Evolutionary conservation across 1,140 invertebrate genomes (phyloP).

Genomic region (Plutomurus gul): DNA sequence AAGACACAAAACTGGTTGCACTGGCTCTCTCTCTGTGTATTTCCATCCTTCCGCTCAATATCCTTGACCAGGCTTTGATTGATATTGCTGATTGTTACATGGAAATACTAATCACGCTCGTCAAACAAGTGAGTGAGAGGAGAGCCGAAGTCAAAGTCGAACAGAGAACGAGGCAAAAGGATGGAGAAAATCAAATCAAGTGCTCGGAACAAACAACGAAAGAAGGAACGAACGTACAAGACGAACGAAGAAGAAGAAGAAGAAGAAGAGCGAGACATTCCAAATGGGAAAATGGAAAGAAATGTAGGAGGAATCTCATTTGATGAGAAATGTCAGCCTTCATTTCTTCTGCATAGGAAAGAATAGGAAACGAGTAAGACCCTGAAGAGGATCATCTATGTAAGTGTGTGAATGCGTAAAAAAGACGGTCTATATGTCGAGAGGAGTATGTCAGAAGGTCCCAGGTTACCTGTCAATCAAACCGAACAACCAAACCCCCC

Average conservation of each 20-base stretch:
- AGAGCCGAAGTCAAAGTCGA: background rate
- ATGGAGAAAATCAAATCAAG: conserved; percentile 10
- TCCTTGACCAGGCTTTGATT: conserved; percentile 2
- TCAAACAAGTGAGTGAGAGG: conserved; percentile 19
- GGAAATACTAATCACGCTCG: background rate
- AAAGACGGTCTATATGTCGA: conserved; percentile 44
- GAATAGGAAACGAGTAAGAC: background rate
- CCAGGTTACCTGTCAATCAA: conserved; percentile 54
- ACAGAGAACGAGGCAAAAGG: background rate
- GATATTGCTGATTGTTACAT: conserved; percentile 31
- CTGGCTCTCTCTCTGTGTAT: background rate
- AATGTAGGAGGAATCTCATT: conserved; percentile 44
- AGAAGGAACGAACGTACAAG: no score
- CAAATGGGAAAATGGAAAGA: conserved; percentile 14
- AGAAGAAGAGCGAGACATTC: background rate
- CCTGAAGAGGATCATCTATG: background rate
- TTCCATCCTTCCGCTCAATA: conserved; percentile 22
- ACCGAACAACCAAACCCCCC: conserved; percentile 42
- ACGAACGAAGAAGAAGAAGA: no score
- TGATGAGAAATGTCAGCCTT: conserved; percentile 44
- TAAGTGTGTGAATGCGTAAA: conserved; percentile 39
- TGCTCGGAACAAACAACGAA: background rate
- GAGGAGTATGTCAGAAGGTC: conserved; percentile 50
- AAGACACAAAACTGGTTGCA: conserved; percentile 44
- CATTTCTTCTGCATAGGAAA: conserved; percentile 28